Conservation (phyloP, 2,888 invertebrate genomes). For the Netelia inedita region DNA sequence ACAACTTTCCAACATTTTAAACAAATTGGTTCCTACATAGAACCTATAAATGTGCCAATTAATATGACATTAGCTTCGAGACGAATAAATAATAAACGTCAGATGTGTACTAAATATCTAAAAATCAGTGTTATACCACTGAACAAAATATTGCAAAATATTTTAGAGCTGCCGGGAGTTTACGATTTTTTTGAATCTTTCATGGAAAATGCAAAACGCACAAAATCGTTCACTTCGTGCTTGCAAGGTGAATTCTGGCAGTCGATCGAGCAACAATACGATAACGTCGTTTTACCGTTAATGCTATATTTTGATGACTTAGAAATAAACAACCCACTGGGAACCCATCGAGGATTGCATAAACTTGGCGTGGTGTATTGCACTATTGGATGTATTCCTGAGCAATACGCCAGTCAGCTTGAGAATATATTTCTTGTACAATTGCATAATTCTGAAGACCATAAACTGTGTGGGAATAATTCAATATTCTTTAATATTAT, state of each 20-base stretch:
- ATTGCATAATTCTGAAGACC: slow-evolving; percentile 31
- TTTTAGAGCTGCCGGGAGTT: slow-evolving; percentile 68
- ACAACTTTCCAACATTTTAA: slow-evolving; percentile 8
- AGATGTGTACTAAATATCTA: slow-evolving; percentile 2
- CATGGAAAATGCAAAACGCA: neutral
- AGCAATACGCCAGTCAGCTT: slow-evolving; percentile 35
- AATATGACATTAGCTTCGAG: slow-evolving; percentile 2
- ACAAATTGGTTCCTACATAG: neutral
- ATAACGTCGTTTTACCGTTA: slow-evolving; percentile 37
- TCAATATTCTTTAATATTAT: slow-evolving; percentile 43
- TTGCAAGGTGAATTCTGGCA: slow-evolving; percentile 40
- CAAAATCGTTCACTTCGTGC: slow-evolving; percentile 2
- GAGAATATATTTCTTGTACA: slow-evolving; percentile 51
- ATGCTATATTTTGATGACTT: slow-evolving; percentile 42
- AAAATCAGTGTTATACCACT: slow-evolving; percentile 54
- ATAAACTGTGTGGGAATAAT: slow-evolving; percentile 49
- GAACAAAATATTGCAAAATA: slow-evolving; percentile 58
- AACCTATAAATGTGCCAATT: slow-evolving; percentile 3
- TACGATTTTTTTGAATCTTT: slow-evolving; percentile 27
- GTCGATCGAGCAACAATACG: slow-evolving; percentile 54
- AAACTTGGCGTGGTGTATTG: slow-evolving; percentile 57
- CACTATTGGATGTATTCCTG: slow-evolving; percentile 40
- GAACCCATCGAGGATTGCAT: slow-evolving; percentile 36
- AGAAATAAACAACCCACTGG: slow-evolving; percentile 47
- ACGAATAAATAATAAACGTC: neutral